These are phyloP conservation scores for Gryon sp. DNA, from an alignment of 1,140 invertebrate species.

Conservation along the genomic window DNA sequence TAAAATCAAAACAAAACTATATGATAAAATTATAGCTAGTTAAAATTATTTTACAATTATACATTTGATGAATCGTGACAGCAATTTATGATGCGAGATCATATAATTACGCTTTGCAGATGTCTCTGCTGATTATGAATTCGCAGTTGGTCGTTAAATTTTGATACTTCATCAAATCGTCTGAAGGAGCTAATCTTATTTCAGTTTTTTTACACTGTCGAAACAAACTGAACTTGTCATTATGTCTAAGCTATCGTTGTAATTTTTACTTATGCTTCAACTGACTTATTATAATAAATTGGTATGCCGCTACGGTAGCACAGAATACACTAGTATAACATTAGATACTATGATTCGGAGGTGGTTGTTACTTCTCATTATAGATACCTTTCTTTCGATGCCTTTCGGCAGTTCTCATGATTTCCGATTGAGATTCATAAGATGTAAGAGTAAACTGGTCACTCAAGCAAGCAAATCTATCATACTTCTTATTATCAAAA, in stretches of 20 bases:
- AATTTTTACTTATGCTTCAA: conserved; percentile 64
- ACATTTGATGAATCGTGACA: too few species aligned
- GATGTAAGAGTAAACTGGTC: conserved; percentile 37
- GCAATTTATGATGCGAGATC: too few species aligned
- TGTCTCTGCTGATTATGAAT: conserved; percentile 28
- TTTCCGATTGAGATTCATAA: conserved; percentile 44
- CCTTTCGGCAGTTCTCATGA: conserved; percentile 50
- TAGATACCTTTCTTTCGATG: conserved; percentile 58
- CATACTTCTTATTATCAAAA: conserved; percentile 28
- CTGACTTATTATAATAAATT: conserved; percentile 64
- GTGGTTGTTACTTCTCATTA: conserved; percentile 68
- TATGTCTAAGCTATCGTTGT: conserved; percentile 62
- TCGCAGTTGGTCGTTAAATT: conserved; percentile 54
- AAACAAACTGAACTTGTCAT: conserved; percentile 65
- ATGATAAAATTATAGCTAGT: too few species aligned
- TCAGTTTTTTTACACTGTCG: conserved; percentile 63
- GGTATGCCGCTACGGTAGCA: conserved; percentile 68
- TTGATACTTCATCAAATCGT: conserved; percentile 15
- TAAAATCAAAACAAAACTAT: too few species aligned
- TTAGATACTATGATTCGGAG: conserved; percentile 60
- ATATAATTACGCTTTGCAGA: conserved; percentile 7
- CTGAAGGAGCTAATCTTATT: conserved; percentile 59
- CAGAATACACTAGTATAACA: conserved; percentile 42
- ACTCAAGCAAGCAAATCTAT: conserved; percentile 5
- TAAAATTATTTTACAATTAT: too few species aligned